Percentiles rank a stretch among this genome's conserved stretches.
phyloP scores from a whole-genome alignment of 2,888 invertebrate genomes.

The Aspidiotus destructor region DNA sequence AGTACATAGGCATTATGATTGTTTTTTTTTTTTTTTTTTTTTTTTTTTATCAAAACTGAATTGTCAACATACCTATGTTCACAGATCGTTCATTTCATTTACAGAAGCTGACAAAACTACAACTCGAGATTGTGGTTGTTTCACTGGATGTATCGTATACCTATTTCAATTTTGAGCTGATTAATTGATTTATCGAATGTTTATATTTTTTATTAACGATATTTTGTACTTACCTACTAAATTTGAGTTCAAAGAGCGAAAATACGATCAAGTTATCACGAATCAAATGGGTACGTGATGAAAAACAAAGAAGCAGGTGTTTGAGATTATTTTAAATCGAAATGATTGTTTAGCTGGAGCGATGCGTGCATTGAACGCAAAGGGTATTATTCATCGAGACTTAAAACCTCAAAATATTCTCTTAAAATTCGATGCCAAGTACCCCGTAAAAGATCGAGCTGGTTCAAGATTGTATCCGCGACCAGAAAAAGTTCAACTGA shows the following conservation, averaged over 20 bases:
- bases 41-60: slow-evolving; percentile 27
- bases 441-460: slow-evolving; percentile 41
- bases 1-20: no score
- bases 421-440: slow-evolving; percentile 69
- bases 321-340: background rate
- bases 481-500: slow-evolving; percentile 79
- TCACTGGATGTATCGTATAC: slow-evolving; percentile 80
- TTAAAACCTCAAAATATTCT: slow-evolving; percentile 99
- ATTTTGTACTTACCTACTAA: background rate
- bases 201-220: slow-evolving; percentile 29
- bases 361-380: slow-evolving; percentile 92
- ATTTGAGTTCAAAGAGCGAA: slow-evolving; percentile 82
- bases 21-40: no score
- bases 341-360: slow-evolving; percentile 63
- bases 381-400: slow-evolving; percentile 97
- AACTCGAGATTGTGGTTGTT: slow-evolving; percentile 98
- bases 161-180: no score
- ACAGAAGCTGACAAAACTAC: slow-evolving; percentile 86
- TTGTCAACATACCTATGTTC: background rate
- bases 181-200: no score
- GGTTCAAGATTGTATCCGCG: slow-evolving; percentile 47
- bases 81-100: slow-evolving; percentile 34
- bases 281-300: slow-evolving; percentile 68
- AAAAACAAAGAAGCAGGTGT: background rate
- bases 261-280: slow-evolving; percentile 88